Percentiles rank a stretch among this genome's conserved stretches.
Conservation (phyloP, 2,113 vertebrate species). For the Melanostigma gelatinosum region DNA sequence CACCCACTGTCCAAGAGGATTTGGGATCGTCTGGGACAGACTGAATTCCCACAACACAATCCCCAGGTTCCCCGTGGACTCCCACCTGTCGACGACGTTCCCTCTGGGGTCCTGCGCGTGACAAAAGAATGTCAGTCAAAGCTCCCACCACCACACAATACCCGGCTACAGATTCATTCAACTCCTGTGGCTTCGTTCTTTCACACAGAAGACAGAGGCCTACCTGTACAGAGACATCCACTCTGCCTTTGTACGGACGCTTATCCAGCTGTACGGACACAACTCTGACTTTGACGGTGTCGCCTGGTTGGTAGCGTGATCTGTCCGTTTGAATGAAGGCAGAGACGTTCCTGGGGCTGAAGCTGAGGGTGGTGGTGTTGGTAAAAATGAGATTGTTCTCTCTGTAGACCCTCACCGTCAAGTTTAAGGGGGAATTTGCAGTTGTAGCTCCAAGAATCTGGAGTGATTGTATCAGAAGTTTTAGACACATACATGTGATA, state of each 20-base stretch:
- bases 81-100: conserved; percentile 83
- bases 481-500: background rate
- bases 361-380: conserved; percentile 80
- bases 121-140: conserved; percentile 44
- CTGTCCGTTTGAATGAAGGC: conserved; percentile 88
- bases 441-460: conserved; percentile 49
- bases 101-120: conserved; percentile 85
- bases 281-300: conserved; percentile 83
- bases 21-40: conserved; percentile 75
- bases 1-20: conserved; percentile 86
- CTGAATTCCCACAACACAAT: conserved; percentile 84
- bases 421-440: conserved; percentile 31
- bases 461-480: background rate
- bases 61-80: conserved; percentile 82
- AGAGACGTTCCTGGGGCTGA: conserved; percentile 77
- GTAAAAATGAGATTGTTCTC: conserved; percentile 79
- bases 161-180: background rate
- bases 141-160: conserved; percentile 10
- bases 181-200: conserved; percentile 3
- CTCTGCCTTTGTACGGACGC: conserved; percentile 79
- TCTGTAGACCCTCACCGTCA: conserved; percentile 80
- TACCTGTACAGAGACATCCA: conserved; percentile 85
- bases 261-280: conserved; percentile 83
- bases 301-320: conserved; percentile 82
- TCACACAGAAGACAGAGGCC: conserved; percentile 47